Percentiles rank a stretch among this genome's conserved stretches.
These are phyloP conservation scores for Hermaeophaga mercurialis DNA, from an alignment of 2,888 invertebrate genomes.

Conservation along the genomic window DNA sequence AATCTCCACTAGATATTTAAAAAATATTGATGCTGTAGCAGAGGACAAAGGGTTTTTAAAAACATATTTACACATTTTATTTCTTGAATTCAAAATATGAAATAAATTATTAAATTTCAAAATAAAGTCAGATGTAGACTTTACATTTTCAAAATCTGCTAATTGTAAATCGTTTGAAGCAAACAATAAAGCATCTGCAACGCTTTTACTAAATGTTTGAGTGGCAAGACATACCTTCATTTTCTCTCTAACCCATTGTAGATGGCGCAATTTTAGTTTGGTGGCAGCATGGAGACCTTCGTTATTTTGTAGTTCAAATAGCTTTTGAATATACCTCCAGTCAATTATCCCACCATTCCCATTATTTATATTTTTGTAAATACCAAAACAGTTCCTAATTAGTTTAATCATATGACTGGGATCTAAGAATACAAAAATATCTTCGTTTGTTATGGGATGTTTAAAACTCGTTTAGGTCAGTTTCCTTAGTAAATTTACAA, in stretches of 20 bases:
- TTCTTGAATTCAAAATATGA: constrained; percentile 28
- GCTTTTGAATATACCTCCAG: constrained; percentile 1
- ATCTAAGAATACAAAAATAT: constrained; percentile 21
- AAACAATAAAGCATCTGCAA: constrained; percentile 11
- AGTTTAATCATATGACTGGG: constrained; percentile 21
- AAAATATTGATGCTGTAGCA: constrained; percentile 14
- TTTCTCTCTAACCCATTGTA: constrained; percentile 28
- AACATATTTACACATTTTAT: constrained; percentile 21
- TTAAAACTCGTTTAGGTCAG: too few relatives aligned
- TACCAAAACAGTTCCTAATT: constrained; percentile 6
- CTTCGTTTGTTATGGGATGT: constrained; percentile 7
- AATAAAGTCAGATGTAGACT: constrained; percentile 23
- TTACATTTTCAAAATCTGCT: constrained; percentile 9
- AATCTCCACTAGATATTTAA: constrained; percentile 10
- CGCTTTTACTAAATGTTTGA: constrained; percentile 37
- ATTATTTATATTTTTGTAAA: background rate
- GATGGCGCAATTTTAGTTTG: constrained; percentile 10
- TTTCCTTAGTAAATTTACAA: too few relatives aligned
- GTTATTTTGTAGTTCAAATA: constrained; percentile 8
- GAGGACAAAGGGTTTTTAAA: constrained; percentile 22
- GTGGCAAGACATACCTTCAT: constrained; percentile 40
- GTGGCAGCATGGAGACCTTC: constrained; percentile 20
- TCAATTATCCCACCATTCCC: background rate
- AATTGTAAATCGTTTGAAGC: background rate
- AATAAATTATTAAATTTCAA: constrained; percentile 26